Evolutionary conservation across 2,113 vertebrate species (phyloP).

Genomic region (Pseudorasbora parva): DNA sequence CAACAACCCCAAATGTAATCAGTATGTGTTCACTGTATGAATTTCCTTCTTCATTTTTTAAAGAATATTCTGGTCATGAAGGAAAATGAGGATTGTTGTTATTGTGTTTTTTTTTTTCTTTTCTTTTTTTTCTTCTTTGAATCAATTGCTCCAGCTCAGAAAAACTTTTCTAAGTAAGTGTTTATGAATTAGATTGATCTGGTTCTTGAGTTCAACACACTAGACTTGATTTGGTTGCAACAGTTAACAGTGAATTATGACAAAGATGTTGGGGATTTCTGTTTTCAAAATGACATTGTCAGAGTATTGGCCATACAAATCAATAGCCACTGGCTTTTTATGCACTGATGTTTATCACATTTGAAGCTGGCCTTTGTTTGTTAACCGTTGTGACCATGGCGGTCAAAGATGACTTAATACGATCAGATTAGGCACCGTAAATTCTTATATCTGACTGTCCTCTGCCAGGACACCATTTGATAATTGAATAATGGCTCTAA

Average conservation of each 20-base stretch:
- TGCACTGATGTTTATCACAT: constrained; percentile 29
- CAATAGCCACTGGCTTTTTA: not conserved
- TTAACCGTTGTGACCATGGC: constrained; percentile 14
- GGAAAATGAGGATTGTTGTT: not conserved
- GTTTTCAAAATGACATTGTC: not conserved
- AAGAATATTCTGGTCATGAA: not conserved
- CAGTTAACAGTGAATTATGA: not conserved
- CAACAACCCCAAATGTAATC: not conserved
- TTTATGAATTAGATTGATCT: not conserved
- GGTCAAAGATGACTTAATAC: constrained; percentile 37
- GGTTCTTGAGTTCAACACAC: not conserved
- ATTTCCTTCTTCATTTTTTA: not conserved
- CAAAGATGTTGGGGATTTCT: not conserved
- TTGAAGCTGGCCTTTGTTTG: constrained; percentile 22
- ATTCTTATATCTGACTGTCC: constrained; percentile 36
- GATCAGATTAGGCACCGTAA: constrained; percentile 44
- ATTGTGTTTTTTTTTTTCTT: not conserved
- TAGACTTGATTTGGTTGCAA: not conserved
- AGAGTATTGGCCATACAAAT: not conserved
- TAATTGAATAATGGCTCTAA: constrained; percentile 64
- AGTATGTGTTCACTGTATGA: not conserved
- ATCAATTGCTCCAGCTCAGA: not conserved
- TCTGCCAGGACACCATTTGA: constrained; percentile 59
- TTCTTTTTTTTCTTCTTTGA: not conserved
- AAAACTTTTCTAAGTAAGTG: not conserved